Evolutionary conservation across 2,113 vertebrate genomes (phyloP), one percentile per base, ranked within the genome.

Genomic region (Archilochus colubris): DNA sequence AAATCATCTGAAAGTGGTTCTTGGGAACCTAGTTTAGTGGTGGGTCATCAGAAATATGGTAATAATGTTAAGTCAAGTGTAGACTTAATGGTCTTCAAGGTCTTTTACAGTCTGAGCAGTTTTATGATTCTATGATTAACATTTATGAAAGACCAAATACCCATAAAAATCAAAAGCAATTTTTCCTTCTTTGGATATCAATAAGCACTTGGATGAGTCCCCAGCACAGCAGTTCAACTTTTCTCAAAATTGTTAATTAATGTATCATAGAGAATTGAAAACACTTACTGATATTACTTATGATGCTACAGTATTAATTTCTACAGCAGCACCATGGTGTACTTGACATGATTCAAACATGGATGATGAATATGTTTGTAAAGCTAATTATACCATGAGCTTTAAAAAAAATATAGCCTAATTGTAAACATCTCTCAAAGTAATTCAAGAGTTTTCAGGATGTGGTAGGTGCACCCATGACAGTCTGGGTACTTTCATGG

Each of bases 101-200:
- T 40, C 40, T 40, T 40, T 40, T 40, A 9, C 12, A 40, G 40
- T 40, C 40, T 40, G 40, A 40, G 40, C 40, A 40, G 40, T 40
- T 40, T 40, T 40, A 40, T 40, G 40, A 40, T 40, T 40, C 40
- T 40, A 40, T 40, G 40, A 40, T 40, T 40, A 85, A 17, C 38
- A 61, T 90, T 93, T 86, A 48, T 91, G 88, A 83, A 86, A 76
- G 15, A 72, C 75, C n/a, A 48, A 91, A 72, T 68, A 66, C 11
- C 16, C 33, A 40, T 69, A 80, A 21, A 89, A 91, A 86, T 70
- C 53, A 88, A 76, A 50, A 74, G 27, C 8, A 84, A 40, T 64
- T 61, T 84, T 84, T 82, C 27, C n/a, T 80, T 84, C 74, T 64
- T 85, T 87, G 16, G 21, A 38, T 83, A 67, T 38, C 43, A 80